Conservation (phyloP, 2,888 invertebrate species). For the Galerucella pusilla region DNA sequence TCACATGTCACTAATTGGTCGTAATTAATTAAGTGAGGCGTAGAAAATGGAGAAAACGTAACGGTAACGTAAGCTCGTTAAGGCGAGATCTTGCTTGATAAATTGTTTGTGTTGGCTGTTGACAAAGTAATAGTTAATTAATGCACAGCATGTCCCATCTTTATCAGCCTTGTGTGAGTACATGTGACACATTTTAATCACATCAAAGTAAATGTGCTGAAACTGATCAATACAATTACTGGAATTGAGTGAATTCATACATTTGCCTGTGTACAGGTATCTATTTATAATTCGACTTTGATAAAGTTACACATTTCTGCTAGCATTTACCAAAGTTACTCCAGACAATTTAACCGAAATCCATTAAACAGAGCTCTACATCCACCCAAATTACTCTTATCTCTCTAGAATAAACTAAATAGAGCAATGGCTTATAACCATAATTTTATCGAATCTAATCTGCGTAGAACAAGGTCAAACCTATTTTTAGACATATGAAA, state of each 20-base stretch:
- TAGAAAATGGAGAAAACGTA: slow-evolving; percentile 39
- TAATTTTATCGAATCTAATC: too few species aligned
- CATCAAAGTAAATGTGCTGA: slow-evolving; percentile 46
- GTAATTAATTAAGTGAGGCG: slow-evolving; percentile 43
- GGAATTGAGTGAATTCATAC: slow-evolving; percentile 41
- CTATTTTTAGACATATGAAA: too few species aligned
- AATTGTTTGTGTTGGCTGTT: slow-evolving; percentile 53
- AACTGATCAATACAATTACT: slow-evolving; percentile 46
- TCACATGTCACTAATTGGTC: slow-evolving; percentile 43
- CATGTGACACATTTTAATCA: slow-evolving; percentile 50
- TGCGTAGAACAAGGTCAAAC: too few species aligned
- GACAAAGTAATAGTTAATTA: slow-evolving; percentile 53
- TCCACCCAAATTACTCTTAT: neutral
- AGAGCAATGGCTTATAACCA: too few species aligned
- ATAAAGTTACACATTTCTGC: neutral
- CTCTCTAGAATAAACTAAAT: too few species aligned
- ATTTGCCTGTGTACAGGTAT: neutral
- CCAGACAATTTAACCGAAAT: too few species aligned
- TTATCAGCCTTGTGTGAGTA: slow-evolving; percentile 41
- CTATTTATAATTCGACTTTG: neutral
- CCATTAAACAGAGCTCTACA: neutral
- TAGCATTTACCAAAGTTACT: neutral
- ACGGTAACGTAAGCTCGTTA: slow-evolving; percentile 40
- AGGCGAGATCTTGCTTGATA: slow-evolving; percentile 50
- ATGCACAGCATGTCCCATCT: slow-evolving; percentile 48